phyloP scores from a whole-genome alignment of 30 jellyfish, hydroid and myxozoan genomes.

The Calvadosia cruxmelitensis region DNA sequence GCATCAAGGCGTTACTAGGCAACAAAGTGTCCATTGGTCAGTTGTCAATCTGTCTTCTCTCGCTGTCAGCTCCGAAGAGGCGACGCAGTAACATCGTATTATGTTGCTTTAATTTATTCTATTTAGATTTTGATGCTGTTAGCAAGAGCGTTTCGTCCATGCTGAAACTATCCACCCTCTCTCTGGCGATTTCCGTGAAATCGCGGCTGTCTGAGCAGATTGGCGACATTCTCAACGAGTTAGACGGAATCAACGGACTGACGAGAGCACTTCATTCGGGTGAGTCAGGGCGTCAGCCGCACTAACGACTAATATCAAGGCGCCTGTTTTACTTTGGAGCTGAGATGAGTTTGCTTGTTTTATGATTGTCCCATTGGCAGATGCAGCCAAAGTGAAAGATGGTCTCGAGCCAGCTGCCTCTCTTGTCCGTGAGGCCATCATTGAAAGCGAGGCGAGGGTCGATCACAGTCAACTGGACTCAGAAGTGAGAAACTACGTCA shows the following conservation, averaged over 20 bases:
- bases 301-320: too few relatives aligned
- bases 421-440: background rate
- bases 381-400: background rate
- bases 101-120: too few relatives aligned
- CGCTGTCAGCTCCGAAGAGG: too few relatives aligned
- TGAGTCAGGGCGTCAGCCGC: too few relatives aligned
- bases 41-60: too few relatives aligned
- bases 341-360: too few relatives aligned
- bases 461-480: too few relatives aligned
- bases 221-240: background rate
- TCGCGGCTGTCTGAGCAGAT: background rate
- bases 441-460: background rate
- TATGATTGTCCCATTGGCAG: background rate
- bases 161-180: background rate
- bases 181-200: background rate
- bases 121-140: background rate
- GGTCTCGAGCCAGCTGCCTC: background rate
- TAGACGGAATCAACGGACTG: background rate
- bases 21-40: too few relatives aligned
- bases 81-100: too few relatives aligned
- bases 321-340: too few relatives aligned
- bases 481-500: too few relatives aligned
- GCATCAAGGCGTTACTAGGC: background rate
- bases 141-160: background rate
- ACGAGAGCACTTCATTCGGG: background rate